Conservation (phyloP, 1,140 invertebrate genomes). For the Aphidius ervi region DNA sequence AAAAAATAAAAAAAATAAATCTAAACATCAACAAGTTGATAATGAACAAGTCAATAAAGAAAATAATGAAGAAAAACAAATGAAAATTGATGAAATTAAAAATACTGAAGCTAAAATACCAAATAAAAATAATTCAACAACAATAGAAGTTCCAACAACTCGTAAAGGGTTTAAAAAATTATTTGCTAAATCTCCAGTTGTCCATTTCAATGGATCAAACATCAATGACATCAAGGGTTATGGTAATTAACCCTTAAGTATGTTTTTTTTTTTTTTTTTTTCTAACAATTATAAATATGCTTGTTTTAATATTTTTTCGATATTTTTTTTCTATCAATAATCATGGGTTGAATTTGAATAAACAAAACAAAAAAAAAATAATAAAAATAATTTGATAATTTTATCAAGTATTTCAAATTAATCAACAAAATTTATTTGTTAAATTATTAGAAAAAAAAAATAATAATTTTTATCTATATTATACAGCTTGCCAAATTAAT, state of each 20-base stretch:
- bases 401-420: too few species aligned
- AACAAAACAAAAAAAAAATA: too few species aligned
- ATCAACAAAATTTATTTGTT: too few species aligned
- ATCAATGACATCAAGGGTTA: slow-evolving; percentile 45
- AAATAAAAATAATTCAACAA: slow-evolving; percentile 6
- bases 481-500: too few species aligned
- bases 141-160: neutral
- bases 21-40: neutral
- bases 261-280: neutral
- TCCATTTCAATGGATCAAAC: slow-evolving; percentile 44
- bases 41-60: slow-evolving; percentile 1
- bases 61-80: slow-evolving; percentile 13
- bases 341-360: too few species aligned
- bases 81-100: neutral
- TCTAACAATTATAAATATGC: too few species aligned
- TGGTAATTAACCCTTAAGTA: slow-evolving; percentile 28
- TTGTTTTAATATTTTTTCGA: too few species aligned
- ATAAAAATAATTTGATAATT: too few species aligned
- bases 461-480: too few species aligned
- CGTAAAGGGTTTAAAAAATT: slow-evolving; percentile 27
- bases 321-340: too few species aligned
- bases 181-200: slow-evolving; percentile 33
- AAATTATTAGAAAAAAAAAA: too few species aligned
- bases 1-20: neutral
- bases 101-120: neutral